Percentiles rank a stretch among this genome's conserved stretches.
Evolutionary conservation across 2,797 vertebrate species (phyloP).

Genomic region (Bovichtus diacanthus): DNA sequence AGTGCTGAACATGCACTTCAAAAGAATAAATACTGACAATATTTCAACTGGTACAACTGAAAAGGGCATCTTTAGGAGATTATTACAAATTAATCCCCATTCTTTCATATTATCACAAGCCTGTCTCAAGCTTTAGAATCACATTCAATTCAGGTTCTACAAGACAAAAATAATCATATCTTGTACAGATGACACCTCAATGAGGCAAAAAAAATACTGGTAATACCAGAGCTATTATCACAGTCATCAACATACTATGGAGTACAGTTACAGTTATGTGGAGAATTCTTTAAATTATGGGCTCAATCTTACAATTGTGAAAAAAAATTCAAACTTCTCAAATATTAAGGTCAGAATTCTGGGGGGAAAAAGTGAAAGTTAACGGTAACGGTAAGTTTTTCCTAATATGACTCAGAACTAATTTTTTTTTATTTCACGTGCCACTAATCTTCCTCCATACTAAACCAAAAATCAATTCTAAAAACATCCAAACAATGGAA

Average conservation of each 20-base stretch:
- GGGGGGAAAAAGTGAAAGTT: neutral
- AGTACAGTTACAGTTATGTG: neutral
- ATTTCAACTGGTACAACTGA: constrained; percentile 11
- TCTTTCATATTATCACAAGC: neutral
- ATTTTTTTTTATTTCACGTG: neutral
- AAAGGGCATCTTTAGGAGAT: constrained; percentile 14
- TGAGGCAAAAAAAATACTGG: neutral
- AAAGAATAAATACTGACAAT: constrained; percentile 48
- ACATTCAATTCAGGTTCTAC: constrained; percentile 7
- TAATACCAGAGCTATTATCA: neutral
- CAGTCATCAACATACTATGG: neutral
- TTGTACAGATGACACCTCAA: neutral
- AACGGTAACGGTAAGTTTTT: neutral
- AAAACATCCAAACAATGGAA: neutral
- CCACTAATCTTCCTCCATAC: neutral
- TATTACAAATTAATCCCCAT: neutral
- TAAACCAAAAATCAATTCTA: neutral
- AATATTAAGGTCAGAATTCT: neutral
- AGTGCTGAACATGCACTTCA: constrained; percentile 21
- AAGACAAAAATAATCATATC: neutral
- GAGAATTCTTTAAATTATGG: neutral
- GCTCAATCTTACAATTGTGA: neutral
- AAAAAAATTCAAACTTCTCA: neutral
- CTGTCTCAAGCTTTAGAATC: neutral
- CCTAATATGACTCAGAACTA: neutral